These are phyloP conservation scores for Syngnathus floridae DNA, from an alignment of 2,113 vertebrate genomes.

Conservation along the genomic window DNA sequence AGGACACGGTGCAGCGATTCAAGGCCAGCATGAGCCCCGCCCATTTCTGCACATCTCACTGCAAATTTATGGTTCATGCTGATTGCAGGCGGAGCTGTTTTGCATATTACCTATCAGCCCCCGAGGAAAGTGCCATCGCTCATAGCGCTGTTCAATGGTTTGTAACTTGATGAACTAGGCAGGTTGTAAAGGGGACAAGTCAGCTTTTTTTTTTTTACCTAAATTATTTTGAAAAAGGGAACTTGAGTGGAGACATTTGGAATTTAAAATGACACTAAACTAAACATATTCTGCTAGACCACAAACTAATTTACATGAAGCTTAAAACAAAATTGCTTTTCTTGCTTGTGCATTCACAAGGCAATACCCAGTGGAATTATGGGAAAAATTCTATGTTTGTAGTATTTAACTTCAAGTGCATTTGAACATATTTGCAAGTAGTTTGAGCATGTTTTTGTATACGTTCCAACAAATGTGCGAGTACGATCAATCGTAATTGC, in stretches of 20 bases:
- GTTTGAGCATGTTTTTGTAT: too few species aligned
- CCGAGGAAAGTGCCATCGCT: conserved; percentile 22
- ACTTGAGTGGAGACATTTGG: not conserved
- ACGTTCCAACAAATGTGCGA: too few species aligned
- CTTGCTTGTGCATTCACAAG: too few species aligned
- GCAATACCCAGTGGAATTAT: too few species aligned
- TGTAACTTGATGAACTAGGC: conserved; percentile 24
- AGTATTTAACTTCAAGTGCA: too few species aligned
- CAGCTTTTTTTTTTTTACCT: not conserved
- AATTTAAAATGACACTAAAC: not conserved
- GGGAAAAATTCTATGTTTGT: too few species aligned
- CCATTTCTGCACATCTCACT: conserved; percentile 19
- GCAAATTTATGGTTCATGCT: conserved; percentile 55
- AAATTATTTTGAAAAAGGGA: not conserved
- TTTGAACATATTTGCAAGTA: too few species aligned
- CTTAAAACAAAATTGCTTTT: too few species aligned
- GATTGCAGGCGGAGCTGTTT: conserved; percentile 50
- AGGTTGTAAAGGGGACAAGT: conserved; percentile 14
- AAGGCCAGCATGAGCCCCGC: conserved; percentile 25
- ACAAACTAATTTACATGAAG: not conserved
- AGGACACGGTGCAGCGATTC: conserved; percentile 26
- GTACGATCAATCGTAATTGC: too few species aligned
- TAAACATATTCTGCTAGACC: not conserved
- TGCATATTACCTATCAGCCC: conserved; percentile 51
- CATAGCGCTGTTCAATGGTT: conserved; percentile 30